Base-by-base conservation (phyloP, 2,888 invertebrate species). In the Caenorhabditis sp. region DNA sequence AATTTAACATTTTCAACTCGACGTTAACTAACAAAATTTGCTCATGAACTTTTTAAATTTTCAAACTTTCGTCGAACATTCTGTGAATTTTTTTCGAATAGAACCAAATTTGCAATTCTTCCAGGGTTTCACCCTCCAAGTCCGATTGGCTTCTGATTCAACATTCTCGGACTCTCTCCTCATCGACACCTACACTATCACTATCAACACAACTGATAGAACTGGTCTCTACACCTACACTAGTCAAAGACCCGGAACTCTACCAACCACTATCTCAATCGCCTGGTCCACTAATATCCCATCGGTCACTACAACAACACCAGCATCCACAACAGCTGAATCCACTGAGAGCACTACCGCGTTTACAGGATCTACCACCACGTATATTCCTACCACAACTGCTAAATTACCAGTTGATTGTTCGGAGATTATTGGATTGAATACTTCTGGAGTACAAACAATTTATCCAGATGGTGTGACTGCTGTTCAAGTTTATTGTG, bases 201-300 rank as follows among this genome's bases (percentile, higher is more conserved):
- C 21, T 7, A 43, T 67, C 17, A 53, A 67, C 36, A 52, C 67
- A 17, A 63, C 64, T 31, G 58, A 63, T n/a, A 31, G 25, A 7
- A 49, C 58, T 26, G 67, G 72, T 17, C 27, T 72, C 2, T 61
- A 63, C 31, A 61, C 50, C 1, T 72, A 64, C 50, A 67, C 63
- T 0, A 64, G 64, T 20, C 4, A 56, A 10, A 57, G 72, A 23
- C 38, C 61, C 1, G 54, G 53, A 14, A 65, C 64, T 0, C 38
- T 67, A 3, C 31, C 64, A 17, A 73, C 64, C 1, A 73, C 62
- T 61, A 26, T 75, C 17, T 67, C 67, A 5, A 56, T 75, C n/a
- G 70, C 75, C 1, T 75, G 75, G 75, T 49, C 67, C 14, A 67
- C 70, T 0, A 70, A 75, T 43, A 70, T 67, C 27, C 49, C 70